phyloP scores from a whole-genome alignment of 2,113 vertebrate species.

The Anoura caudifer region DNA sequence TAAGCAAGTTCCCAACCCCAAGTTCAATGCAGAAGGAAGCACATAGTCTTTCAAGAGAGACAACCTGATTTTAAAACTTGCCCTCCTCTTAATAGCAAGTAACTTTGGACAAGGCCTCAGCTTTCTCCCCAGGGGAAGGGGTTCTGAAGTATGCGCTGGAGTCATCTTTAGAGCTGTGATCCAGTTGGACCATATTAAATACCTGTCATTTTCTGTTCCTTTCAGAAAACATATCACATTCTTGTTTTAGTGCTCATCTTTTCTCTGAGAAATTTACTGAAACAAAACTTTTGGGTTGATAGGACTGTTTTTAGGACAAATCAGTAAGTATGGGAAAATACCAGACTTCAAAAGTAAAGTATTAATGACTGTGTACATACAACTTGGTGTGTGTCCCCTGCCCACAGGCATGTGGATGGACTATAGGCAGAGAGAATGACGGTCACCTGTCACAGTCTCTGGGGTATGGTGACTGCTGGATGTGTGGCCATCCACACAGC shows the following conservation, averaged over 20 bases:
- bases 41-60: background rate
- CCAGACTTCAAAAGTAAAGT: background rate
- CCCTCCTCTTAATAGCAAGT: background rate
- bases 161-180: background rate
- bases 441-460: background rate
- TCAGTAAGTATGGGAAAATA: background rate
- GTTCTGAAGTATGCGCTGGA: background rate
- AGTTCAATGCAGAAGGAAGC: background rate
- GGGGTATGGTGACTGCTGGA: background rate
- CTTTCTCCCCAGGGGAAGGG: background rate
- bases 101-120: background rate
- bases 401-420: background rate
- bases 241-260: background rate
- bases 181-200: background rate
- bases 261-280: background rate
- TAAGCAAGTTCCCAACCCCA: background rate
- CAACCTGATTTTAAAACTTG: background rate
- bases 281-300: background rate
- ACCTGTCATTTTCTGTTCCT: background rate
- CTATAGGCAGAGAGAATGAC: background rate
- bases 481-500: background rate
- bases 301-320: background rate
- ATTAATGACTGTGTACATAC: background rate
- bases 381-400: background rate
- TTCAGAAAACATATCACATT: background rate